A percentile compares a stretch with the other conserved stretches of the same genome.
These are phyloP conservation scores for Thunnus albacares DNA, from an alignment of 2,797 vertebrate species.

Conservation along the genomic window DNA sequence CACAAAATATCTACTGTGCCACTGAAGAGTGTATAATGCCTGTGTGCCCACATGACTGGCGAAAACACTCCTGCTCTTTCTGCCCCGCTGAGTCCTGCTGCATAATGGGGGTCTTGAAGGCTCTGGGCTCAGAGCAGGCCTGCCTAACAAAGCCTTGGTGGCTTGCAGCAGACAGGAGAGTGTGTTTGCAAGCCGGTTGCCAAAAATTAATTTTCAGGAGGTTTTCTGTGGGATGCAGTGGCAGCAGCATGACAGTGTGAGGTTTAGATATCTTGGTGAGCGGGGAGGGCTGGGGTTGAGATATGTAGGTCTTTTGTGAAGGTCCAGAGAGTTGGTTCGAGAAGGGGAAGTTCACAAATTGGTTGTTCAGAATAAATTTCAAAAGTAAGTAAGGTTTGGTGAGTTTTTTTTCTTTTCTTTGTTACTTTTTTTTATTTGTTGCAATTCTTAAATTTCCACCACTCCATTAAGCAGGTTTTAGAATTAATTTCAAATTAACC, in stretches of 20 bases:
- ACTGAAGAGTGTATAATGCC: conserved; percentile 90
- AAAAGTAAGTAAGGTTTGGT: conserved; percentile 45
- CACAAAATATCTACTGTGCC: conserved; percentile 88
- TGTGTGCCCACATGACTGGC: conserved; percentile 89
- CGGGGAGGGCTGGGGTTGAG: conserved; percentile 68
- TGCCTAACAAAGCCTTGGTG: conserved; percentile 90
- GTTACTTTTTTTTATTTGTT: conserved; percentile 44
- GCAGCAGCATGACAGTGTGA: conserved; percentile 85
- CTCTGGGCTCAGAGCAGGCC: conserved; percentile 87
- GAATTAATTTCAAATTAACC: conserved; percentile 67
- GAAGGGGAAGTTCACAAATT: conserved; percentile 78
- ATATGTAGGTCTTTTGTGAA: conserved; percentile 79
- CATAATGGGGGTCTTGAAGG: conserved; percentile 90
- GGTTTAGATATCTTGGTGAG: conserved; percentile 84
- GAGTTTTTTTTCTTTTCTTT: conserved; percentile 8
- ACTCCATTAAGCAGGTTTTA: conserved; percentile 19
- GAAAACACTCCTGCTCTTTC: conserved; percentile 89
- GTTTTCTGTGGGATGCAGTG: conserved; percentile 85
- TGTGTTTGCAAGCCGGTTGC: conserved; percentile 86
- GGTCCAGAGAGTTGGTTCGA: conserved; percentile 75
- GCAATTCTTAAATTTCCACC: conserved; percentile 26
- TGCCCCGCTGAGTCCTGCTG: conserved; percentile 89
- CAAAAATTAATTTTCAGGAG: conserved; percentile 89
- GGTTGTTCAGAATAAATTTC: conserved; percentile 72
- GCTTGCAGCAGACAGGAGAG: conserved; percentile 87